Evolutionary conservation across 2,113 vertebrate genomes (phyloP), one percentile per base, ranked within the genome.

Genomic region (Mastomys natalensis): DNA sequence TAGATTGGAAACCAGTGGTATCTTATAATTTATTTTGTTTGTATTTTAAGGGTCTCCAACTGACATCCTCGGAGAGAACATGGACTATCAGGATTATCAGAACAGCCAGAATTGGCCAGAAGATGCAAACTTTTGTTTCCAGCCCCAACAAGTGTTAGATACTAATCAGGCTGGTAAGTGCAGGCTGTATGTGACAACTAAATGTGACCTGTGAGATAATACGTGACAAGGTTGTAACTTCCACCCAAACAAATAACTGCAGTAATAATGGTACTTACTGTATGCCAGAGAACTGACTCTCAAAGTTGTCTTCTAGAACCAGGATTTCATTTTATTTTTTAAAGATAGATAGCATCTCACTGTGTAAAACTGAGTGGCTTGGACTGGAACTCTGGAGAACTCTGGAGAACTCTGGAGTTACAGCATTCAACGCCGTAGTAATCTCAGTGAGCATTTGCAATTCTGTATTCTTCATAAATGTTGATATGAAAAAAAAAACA

Each of bases 31-130:
- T 34, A 19, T 85, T 93, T 91, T 45, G 21, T 96, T 76, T 95
- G 34, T 91, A 9, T 93, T 29, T 66, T 68, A 98, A 99, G 98
- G 90, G 0, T 98, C 95, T 94, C 98, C 98, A 10, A 87, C 97
- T 78, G 96, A 91, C 73, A 96, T 98, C 86, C 97, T 98, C 93
- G 97, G 98, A 34, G 98, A 98, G 55, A 96, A 98, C 51, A 95
- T 98, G 62, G 95, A 97, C 26, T 98, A 98, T 90, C 96, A 98
- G 34, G 98, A 98, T 6, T 98, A 98, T 87, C 98, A 98, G 0
- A 98, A 91, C 87, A 98, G 88, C 0, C 96, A 98, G 53, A 80
- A 97, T 5, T 99, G 98, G 98, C 15, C 98, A 0, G 64, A 98
- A 91, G 98, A 98, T 0, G 97, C 98, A 37, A 94, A 97, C 2